Base-by-base conservation (phyloP, 2,888 invertebrate genomes). In the Hedya salicella region DNA sequence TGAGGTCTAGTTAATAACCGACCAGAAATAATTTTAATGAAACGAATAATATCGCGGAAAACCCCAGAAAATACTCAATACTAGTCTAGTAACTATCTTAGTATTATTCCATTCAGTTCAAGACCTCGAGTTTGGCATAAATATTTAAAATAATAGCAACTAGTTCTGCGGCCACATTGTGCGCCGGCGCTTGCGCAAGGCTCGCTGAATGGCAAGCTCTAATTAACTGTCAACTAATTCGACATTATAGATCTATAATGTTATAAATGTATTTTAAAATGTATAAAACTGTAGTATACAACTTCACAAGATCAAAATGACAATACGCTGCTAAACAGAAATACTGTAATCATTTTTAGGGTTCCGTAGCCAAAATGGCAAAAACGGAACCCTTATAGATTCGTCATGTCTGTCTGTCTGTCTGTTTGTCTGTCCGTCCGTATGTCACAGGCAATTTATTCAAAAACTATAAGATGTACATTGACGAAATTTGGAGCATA, bases 141-240 rank as follows among this genome's bases (percentile, higher is more conserved):
- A 65, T 65, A 66, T 66, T 66, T 66, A 54, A 66, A 66, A 66
- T 66, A 60, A 61, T 66, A 66, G 66, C 61, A 61, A 59, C 66
- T 40, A 66, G 53, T 66, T 66, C 42, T 21, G 48, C 44, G 30
- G 44, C 53, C 52, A 40, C 61, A 54, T 66, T 66, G 66, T 66
- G 30, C 53, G 59, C 52, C 59, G 30, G 30, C 48, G 44, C n/a
- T 66, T 60, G 48, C 66, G 61, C n/a, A 60, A 66, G 17, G 71
- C 74, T 71, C 46, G 65, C 78, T 80, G 82, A 87, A 84, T 85
- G 88, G 87, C 89, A 86, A 86, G 75, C 82, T 80, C 89, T 91
- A 92, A 92, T 91, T 91, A 90, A 87, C 86, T 91, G 89, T 88
- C 89, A 83, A 82, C 81, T 87, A 87, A 89, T 87, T 86, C 85